Conservation (phyloP, 2,113 vertebrate species). For the Apodemus speciosus region DNA sequence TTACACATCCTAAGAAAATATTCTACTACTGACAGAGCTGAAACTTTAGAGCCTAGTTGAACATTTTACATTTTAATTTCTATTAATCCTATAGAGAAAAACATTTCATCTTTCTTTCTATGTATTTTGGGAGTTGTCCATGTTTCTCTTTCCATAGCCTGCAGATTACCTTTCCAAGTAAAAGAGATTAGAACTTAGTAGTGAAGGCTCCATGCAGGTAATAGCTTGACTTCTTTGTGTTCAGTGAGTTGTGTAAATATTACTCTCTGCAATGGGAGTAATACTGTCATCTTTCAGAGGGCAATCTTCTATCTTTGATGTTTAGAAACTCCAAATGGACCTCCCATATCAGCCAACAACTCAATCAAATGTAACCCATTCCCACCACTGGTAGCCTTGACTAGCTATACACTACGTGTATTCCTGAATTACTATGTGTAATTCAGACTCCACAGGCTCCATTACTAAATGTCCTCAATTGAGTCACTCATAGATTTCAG, state of each 20-base stretch:
- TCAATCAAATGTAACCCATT: neutral
- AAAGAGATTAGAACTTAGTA: neutral
- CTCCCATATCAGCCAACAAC: neutral
- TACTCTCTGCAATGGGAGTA: neutral
- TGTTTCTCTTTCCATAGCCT: neutral
- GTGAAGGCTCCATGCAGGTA: neutral
- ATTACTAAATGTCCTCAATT: neutral
- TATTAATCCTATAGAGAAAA: neutral
- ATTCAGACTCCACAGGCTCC: neutral
- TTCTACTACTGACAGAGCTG: neutral
- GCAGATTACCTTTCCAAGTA: neutral
- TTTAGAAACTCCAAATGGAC: neutral
- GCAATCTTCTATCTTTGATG: neutral
- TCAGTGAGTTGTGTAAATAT: neutral
- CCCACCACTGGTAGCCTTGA: neutral
- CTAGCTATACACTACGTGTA: neutral
- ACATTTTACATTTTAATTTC: neutral
- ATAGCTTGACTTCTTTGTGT: neutral
- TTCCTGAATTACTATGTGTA: too few species aligned
- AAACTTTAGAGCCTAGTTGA: neutral
- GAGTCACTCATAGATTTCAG: neutral
- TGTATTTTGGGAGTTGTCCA: neutral
- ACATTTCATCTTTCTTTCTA: neutral
- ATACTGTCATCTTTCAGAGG: neutral
- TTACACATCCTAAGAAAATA: neutral